Evolutionary conservation across 2,797 vertebrate species (phyloP).

Genomic region (Coranthus polyacanthus): DNA sequence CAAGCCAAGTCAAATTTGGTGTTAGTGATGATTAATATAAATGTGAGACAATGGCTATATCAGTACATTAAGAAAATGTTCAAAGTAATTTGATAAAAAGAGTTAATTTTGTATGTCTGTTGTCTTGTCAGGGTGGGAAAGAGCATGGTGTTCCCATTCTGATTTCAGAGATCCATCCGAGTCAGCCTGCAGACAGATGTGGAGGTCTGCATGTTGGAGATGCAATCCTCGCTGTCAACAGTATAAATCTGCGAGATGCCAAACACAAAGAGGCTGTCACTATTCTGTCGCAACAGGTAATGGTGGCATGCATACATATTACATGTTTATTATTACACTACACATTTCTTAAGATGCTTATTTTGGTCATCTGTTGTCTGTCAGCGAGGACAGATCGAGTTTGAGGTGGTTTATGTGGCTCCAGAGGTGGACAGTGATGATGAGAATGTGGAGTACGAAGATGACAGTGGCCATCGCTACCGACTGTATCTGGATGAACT

Average conservation of each 20-base stretch:
- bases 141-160: conserved; percentile 98
- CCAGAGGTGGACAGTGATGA: conserved; percentile 98
- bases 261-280: conserved; percentile 99
- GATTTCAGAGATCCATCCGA: conserved; percentile 97
- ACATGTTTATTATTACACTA: background rate
- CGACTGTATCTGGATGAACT: conserved; percentile 96
- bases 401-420: conserved; percentile 98
- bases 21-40: too few species aligned
- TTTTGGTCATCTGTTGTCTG: conserved; percentile 4
- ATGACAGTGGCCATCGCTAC: conserved; percentile 97
- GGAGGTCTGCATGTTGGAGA: conserved; percentile 97
- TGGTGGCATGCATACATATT: too few species aligned
- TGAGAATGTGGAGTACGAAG: conserved; percentile 98
- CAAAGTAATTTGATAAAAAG: background rate
- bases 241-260: conserved; percentile 95
- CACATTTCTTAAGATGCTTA: accelerated
- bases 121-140: conserved; percentile 91
- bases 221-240: conserved; percentile 96
- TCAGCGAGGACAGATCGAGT: conserved; percentile 97
- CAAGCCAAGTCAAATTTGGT: too few species aligned
- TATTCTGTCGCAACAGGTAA: conserved; percentile 97
- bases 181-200: conserved; percentile 95
- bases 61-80: too few species aligned
- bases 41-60: too few species aligned
- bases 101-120: background rate